Conservation (phyloP, 2,888 invertebrate species). For the Oxycera nigricornis region DNA sequence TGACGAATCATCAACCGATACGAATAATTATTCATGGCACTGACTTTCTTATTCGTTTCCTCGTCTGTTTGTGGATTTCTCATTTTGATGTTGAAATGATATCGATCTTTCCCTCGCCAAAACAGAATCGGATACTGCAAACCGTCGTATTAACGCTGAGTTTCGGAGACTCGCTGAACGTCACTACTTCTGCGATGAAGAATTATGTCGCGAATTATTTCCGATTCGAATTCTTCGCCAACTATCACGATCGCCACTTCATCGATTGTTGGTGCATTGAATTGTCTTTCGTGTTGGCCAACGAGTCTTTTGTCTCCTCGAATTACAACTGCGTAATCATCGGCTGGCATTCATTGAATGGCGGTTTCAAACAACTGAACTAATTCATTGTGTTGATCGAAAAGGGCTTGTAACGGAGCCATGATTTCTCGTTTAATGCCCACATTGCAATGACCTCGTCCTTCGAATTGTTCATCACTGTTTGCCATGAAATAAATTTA, state of each 20-base stretch:
- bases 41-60: too few species aligned
- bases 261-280: constrained; percentile 47
- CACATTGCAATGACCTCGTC: constrained; percentile 47
- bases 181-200: constrained; percentile 47
- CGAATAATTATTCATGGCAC: constrained; percentile 36
- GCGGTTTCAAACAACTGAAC: constrained; percentile 52
- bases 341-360: constrained; percentile 51
- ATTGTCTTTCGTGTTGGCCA: constrained; percentile 50
- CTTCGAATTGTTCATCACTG: constrained; percentile 47
- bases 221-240: constrained; percentile 47
- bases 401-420: constrained; percentile 47
- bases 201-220: constrained; percentile 51
- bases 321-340: constrained; percentile 53
- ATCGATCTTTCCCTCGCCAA: constrained; percentile 35
- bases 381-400: constrained; percentile 51
- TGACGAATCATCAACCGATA: constrained; percentile 42
- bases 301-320: constrained; percentile 53
- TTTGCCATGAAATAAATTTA: constrained; percentile 48
- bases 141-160: constrained; percentile 47
- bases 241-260: constrained; percentile 50
- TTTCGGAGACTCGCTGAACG: constrained; percentile 49
- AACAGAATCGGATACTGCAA: constrained; percentile 40
- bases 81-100: too few species aligned
- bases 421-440: constrained; percentile 49
- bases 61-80: too few species aligned